These are phyloP conservation scores for Balaeniceps rex DNA, from an alignment of 2,113 vertebrate species.

Conservation along the genomic window DNA sequence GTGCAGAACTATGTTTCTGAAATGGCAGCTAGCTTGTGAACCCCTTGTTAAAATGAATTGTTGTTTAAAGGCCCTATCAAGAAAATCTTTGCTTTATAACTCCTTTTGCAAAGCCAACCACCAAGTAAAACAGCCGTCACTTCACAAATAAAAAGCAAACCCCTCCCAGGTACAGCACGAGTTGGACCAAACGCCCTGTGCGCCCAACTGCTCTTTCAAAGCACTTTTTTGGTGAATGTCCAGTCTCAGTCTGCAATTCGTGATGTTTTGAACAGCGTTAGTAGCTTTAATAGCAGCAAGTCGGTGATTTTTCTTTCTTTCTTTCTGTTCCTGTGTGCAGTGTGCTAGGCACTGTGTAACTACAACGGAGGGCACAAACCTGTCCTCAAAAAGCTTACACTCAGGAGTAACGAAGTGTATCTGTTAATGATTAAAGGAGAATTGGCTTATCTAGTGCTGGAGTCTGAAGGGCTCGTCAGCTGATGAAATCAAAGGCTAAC, in stretches of 20 bases:
- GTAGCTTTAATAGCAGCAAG: fast-evolving
- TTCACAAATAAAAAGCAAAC: neutral
- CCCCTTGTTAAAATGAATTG: slow-evolving; percentile 57
- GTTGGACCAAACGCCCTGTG: neutral
- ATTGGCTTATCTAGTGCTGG: neutral
- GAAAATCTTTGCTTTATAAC: slow-evolving; percentile 21
- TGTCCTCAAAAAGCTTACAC: neutral
- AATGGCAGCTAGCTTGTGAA: slow-evolving; percentile 19
- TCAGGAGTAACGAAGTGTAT: fast-evolving
- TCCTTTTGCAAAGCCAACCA: neutral
- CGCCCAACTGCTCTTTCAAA: neutral
- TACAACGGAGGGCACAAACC: too few species aligned
- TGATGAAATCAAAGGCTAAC: neutral
- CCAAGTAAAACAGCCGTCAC: neutral
- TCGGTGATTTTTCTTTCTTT: neutral
- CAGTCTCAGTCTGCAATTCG: fast-evolving
- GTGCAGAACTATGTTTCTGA: slow-evolving; percentile 12
- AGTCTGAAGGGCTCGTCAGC: neutral
- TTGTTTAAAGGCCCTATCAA: slow-evolving; percentile 48
- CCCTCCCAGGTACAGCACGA: neutral
- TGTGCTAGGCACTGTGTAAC: too few species aligned
- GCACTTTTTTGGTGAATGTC: neutral
- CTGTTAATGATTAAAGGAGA: neutral
- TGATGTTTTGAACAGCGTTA: neutral
- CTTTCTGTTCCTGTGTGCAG: neutral